phyloP scores from a whole-genome alignment of 2,888 invertebrate genomes.

The Dolichopus griseipennis region DNA sequence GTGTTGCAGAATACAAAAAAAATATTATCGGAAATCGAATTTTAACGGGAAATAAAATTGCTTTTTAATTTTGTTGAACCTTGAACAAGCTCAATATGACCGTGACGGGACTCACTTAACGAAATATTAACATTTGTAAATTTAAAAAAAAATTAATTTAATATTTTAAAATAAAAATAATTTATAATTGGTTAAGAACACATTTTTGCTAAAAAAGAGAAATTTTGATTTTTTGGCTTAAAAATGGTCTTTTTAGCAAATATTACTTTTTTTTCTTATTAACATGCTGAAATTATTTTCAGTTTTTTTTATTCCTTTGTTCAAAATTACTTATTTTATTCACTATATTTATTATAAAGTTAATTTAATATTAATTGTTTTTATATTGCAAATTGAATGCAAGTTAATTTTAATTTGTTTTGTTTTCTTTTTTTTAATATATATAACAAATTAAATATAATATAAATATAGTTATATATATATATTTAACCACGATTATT shows the following conservation, averaged over 20 bases:
- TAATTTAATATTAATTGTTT: too few relatives aligned
- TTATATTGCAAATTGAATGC: too few relatives aligned
- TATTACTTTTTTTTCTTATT: neutral
- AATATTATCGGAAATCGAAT: neutral
- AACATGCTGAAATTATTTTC: neutral
- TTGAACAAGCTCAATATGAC: conserved; percentile 14
- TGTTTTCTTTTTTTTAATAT: too few relatives aligned
- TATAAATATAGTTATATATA: too few relatives aligned
- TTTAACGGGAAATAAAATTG: neutral
- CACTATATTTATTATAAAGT: too few relatives aligned
- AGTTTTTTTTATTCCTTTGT: neutral
- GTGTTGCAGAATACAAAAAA: neutral
- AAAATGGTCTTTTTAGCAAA: neutral
- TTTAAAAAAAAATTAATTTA: neutral
- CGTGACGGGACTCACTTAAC: conserved; percentile 22
- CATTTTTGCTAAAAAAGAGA: neutral
- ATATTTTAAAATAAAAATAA: neutral
- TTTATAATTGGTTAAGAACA: conserved; percentile 4
- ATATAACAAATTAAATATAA: too few relatives aligned
- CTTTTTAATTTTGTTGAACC: neutral
- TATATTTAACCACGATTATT: too few relatives aligned
- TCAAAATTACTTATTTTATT: too few relatives aligned
- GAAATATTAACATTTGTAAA: conserved; percentile 14
- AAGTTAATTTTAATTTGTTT: too few relatives aligned
- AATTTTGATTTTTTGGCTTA: neutral